A percentile compares a stretch with the other conserved stretches of the same genome.
Evolutionary conservation across 1,140 invertebrate genomes (phyloP).

Genomic region (Carposina sasakii): DNA sequence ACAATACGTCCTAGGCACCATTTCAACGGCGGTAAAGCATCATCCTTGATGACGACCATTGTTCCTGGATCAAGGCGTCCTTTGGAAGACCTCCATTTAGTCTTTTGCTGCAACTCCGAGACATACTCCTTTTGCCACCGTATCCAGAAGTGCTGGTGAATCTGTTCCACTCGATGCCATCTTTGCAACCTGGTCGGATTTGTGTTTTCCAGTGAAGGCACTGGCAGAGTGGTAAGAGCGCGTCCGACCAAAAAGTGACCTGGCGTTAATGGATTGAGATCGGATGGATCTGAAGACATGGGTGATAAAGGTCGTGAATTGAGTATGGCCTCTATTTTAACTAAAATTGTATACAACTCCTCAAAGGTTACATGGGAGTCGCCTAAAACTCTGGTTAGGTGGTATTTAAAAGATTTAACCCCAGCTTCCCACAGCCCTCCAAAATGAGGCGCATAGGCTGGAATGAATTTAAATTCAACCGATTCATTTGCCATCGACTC

Average conservation of each 20-base stretch:
- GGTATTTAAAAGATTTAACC: constrained; percentile 24
- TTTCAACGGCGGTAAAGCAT: constrained; percentile 1
- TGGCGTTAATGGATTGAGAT: constrained; percentile 26
- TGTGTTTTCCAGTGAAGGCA: constrained; percentile 2
- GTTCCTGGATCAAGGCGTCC: background rate
- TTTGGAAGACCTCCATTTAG: constrained; percentile 4
- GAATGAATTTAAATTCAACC: constrained; percentile 9
- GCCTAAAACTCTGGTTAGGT: constrained; percentile 19
- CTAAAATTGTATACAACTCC: constrained; percentile 29
- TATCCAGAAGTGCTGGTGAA: constrained; percentile 7
- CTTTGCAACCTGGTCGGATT: constrained; percentile 2
- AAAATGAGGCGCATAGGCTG: constrained; percentile 16
- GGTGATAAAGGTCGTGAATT: constrained; percentile 23
- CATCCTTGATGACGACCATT: constrained; percentile 8
- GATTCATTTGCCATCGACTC: background rate
- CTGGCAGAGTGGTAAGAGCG: constrained; percentile 12
- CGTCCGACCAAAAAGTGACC: constrained; percentile 34
- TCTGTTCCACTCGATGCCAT: constrained; percentile 2
- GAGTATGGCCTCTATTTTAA: constrained; percentile 28
- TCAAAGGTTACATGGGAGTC: constrained; percentile 23
- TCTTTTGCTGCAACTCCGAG: constrained; percentile 4
- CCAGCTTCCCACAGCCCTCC: constrained; percentile 27
- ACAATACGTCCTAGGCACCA: no score
- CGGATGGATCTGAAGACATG: constrained; percentile 21
- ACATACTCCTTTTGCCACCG: constrained; percentile 12